Percentiles rank a stretch among this genome's conserved stretches.
Conservation (phyloP, 2,113 vertebrate species). For the Centrocercus urophasianus region DNA sequence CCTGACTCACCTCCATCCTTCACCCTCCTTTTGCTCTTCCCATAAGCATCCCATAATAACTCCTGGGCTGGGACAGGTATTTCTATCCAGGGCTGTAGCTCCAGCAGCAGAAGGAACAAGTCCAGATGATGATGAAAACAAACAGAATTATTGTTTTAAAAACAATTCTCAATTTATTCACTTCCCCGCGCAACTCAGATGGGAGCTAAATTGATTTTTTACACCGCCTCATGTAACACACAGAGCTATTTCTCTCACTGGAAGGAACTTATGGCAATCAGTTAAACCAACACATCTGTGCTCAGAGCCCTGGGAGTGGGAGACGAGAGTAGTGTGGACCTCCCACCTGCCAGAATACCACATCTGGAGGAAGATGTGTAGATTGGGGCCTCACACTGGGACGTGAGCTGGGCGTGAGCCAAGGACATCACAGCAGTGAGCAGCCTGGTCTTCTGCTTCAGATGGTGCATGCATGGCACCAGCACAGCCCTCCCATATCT, state of each 20-base stretch:
- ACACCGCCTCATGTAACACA: conserved; percentile 3
- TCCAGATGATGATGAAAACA: conserved; percentile 37
- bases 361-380: background rate
- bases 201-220: conserved; percentile 57
- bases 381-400: background rate
- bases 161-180: conserved; percentile 53
- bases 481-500: background rate
- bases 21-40: background rate
- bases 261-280: conserved; percentile 33
- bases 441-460: background rate
- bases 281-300: conserved; percentile 41
- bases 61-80: background rate
- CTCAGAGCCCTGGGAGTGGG: background rate
- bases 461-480: background rate
- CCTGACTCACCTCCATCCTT: background rate
- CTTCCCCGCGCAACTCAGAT: conserved; percentile 23
- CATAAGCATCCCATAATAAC: background rate
- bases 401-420: background rate
- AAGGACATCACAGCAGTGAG: fast-evolving
- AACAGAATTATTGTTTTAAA: conserved; percentile 32
- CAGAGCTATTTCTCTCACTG: background rate
- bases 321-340: background rate
- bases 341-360: background rate
- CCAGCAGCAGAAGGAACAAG: background rate
- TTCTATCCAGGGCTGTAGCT: background rate